These are phyloP conservation scores for Perccottus glenii DNA, from an alignment of 2,113 vertebrate genomes.

Conservation along the genomic window DNA sequence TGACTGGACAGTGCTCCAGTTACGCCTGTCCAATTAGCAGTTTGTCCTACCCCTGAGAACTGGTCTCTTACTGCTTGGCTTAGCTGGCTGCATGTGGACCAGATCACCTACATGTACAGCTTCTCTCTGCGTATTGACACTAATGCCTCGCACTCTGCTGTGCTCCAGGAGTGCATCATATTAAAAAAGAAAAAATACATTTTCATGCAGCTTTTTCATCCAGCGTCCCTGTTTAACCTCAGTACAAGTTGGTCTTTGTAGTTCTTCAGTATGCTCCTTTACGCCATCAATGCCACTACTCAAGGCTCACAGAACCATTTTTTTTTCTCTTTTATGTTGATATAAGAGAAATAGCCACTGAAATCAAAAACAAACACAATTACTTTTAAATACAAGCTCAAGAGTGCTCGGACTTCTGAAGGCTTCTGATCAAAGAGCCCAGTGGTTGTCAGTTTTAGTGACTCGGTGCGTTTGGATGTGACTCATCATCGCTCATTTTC, in stretches of 20 bases:
- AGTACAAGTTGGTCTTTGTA: conserved; percentile 17
- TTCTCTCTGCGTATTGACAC: conserved; percentile 16
- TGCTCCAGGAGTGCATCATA: conserved; percentile 5
- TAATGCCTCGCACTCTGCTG: conserved; percentile 11
- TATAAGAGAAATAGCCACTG: conserved; percentile 52
- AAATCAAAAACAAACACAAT: conserved; percentile 54
- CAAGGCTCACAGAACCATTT: conserved; percentile 29
- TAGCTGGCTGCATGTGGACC: conserved; percentile 60
- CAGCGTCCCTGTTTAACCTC: conserved; percentile 39
- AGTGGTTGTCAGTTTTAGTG: conserved; percentile 50
- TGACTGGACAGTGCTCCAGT: conserved; percentile 72
- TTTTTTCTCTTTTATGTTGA: conserved; percentile 52
- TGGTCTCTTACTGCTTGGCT: conserved; percentile 60
- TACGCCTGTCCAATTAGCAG: conserved; percentile 73
- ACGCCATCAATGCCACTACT: conserved; percentile 25
- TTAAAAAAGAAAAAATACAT: neutral
- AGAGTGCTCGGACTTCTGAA: conserved; percentile 56
- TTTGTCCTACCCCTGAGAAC: conserved; percentile 55
- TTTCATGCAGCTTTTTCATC: neutral
- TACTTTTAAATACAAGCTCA: conserved; percentile 59
- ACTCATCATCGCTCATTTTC: conserved; percentile 25
- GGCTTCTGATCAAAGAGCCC: conserved; percentile 62
- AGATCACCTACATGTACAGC: conserved; percentile 50
- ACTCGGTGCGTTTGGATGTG: conserved; percentile 26
- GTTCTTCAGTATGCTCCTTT: conserved; percentile 42